Evolutionary conservation across 1,140 invertebrate species (phyloP), one percentile per base, ranked within the genome.

Genomic region (Ooceraea biroi): DNA sequence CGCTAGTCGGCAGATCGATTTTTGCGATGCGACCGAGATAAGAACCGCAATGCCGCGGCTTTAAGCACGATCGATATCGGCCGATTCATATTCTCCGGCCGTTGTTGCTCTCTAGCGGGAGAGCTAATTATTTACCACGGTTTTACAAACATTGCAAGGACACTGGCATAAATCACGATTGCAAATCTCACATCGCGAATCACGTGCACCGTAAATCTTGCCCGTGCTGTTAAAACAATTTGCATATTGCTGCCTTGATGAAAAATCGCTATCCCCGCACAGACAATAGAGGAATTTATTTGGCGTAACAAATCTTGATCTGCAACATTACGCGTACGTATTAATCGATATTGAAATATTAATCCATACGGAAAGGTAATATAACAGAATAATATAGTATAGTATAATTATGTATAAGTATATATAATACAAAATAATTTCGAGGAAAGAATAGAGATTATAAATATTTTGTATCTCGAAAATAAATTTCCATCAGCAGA

Each of bases 11-110:
- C 65, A 71, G 50, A 71, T 71, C 65, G 65, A 80, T 80, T 71
- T 80, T 80, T 80, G 41, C 65, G 76, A 80, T 71, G 65, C 25
- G n/a, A n/a, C 22, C 63, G 50, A 80, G 76, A 80, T 80, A 80
- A 41, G 30, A n/a, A 19, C 14, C 65, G 50, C 60, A n/a, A 25
- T 80, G 65, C 50, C 65, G 25, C 65, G 76, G 76, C 76, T 80
- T 80, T 80, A 50, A 80, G 76, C 65, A 50, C 63, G 76, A 80
- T 71, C 36, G 36, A 65, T 71, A 78, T 78, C 76, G 36, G 22
- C 22, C 76, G 76, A 71, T 46, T 80, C 65, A 58, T 58, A 69
- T 80, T 58, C 36, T 17, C 50, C 4, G 22, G 1, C n/a, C 48
- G 48, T 77, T 55, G 50, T 69, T 69, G 19, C 36, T 30, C 22